Evolutionary conservation across 2,113 vertebrate genomes (phyloP), one percentile per base, ranked within the genome.

Genomic region (Heterochromis multidens): DNA sequence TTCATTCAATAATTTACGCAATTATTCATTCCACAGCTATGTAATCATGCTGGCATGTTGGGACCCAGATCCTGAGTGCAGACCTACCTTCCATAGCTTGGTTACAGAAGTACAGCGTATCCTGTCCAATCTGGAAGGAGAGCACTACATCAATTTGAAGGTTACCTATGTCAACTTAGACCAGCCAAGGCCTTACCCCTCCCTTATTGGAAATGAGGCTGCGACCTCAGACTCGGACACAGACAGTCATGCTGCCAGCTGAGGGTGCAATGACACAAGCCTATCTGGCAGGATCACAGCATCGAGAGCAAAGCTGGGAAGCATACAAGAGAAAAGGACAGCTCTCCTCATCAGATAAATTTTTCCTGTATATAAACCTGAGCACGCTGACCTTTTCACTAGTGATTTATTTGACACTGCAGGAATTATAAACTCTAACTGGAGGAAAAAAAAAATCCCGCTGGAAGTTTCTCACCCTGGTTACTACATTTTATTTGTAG

Each of bases 101-200:
- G 96, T 96, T 14, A 59, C 56, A 0, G 96, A 97, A 40, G 91
- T 99, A 37, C 92, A 96, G 29, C 81, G 6, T 1, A 92, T 99
- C 83, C 92, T 96, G 27, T 93, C 95, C 10, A 78, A 83, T 0
- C 91, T 99, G 90, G 92, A 95, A 16, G 97, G 97, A 1, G 96
- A 99, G 87, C 98, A 97, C 94, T 99, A 99, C 2, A 98, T 99
- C 89, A 97, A 96, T 91, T 95, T 99, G 65, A 94, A 96, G 0
- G 92, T 96, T 33, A 97, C 95, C 80, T 99, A 99, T 0, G 89
- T 99, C 72, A 98, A 97, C 87, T 61, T 99, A 90, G 97, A 97
- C 70, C 93, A 92, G 4, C 88, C 90, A 0, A 92, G 94, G 6
- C 92, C 94, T 1, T 97, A 96, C 81, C 95, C 96, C 0, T 62